Evolutionary conservation across 2,888 invertebrate genomes (phyloP), one percentile per base, ranked within the genome.

Genomic region (Stegana nigrithorax): DNA sequence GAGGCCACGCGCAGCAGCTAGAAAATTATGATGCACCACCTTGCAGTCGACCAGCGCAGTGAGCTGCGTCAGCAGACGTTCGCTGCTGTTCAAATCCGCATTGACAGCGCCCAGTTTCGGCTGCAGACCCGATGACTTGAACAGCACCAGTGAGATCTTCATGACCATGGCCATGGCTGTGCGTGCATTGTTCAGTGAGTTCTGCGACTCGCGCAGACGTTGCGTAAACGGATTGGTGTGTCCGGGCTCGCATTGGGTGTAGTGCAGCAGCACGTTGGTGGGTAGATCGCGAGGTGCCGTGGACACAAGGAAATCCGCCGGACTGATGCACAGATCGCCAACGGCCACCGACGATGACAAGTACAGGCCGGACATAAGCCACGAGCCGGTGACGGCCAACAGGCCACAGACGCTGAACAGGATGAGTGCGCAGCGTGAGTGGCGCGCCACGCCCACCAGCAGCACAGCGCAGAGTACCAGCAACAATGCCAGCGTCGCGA

Each of bases 331-430:
- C 21, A 95, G 90, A 86, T 95, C 95, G 51, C 93, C 93, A 50
- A 93, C 89, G 27, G 93, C 95, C 81, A 96, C 95, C 62, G 93
- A 91, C 26, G 92, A 90, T 56, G 94, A 93, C 68, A 96, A 89
- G 86, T 96, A 94, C 67, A 95, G 85, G 61, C 96, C 95, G 59
- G 94, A 92, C 88, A 94, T 92, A 74, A 95, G 88, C 93, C 96
- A 97, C 68, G 95, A 94, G 62, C 93, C 89, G 70, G 94, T 93
- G 36, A 97, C 93, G 32, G 94, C 95, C 78, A 97, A 89, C 21
- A 94, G 87, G 45, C 92, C 92, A 85, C 95, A 92, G 25, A 96
- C 96, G 67, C 95, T 95, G 75, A 96, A 94, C 87, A 94, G 89
- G 78, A 97, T 93, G 59, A 97, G 89, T 59, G 95, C 94, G 79